Evolutionary conservation across 2,888 invertebrate genomes (phyloP).

Genomic region (Myopa testacea): DNA sequence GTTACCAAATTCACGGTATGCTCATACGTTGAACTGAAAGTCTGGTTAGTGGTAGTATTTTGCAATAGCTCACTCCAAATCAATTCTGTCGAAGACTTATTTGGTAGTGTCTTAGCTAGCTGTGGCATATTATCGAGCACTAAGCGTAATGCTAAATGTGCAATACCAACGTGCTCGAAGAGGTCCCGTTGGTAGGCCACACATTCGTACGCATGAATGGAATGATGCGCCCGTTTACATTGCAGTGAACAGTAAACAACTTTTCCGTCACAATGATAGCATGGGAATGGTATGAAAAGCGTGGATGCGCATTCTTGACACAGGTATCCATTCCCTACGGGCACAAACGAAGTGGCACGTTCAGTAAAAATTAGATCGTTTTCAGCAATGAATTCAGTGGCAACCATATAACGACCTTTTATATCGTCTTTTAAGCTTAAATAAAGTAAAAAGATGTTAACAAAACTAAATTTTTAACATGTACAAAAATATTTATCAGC

Average conservation of each 20-base stretch:
- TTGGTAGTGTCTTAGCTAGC: slow-evolving; percentile 29
- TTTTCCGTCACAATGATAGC: slow-evolving; percentile 73
- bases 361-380: slow-evolving; percentile 85
- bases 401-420: slow-evolving; percentile 66
- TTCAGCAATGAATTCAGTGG: slow-evolving; percentile 71
- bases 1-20: slow-evolving; percentile 69
- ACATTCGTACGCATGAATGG: slow-evolving; percentile 81
- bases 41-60: not conserved
- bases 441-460: not conserved
- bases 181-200: slow-evolving; percentile 73
- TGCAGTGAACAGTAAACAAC: slow-evolving; percentile 76
- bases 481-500: too few species aligned
- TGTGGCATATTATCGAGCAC: slow-evolving; percentile 71
- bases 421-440: slow-evolving; percentile 26
- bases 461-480: not conserved
- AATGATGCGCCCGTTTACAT: slow-evolving; percentile 72
- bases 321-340: slow-evolving; percentile 69
- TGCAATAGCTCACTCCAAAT: slow-evolving; percentile 53
- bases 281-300: slow-evolving; percentile 76
- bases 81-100: slow-evolving; percentile 23
- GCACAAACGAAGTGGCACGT: slow-evolving; percentile 83
- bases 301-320: slow-evolving; percentile 82
- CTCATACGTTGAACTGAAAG: slow-evolving; percentile 43
- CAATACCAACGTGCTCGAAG: slow-evolving; percentile 80
- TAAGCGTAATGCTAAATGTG: slow-evolving; percentile 80